These are phyloP conservation scores for Drosophila niveifrons DNA, from an alignment of 2,888 invertebrate species.

Conservation along the genomic window DNA sequence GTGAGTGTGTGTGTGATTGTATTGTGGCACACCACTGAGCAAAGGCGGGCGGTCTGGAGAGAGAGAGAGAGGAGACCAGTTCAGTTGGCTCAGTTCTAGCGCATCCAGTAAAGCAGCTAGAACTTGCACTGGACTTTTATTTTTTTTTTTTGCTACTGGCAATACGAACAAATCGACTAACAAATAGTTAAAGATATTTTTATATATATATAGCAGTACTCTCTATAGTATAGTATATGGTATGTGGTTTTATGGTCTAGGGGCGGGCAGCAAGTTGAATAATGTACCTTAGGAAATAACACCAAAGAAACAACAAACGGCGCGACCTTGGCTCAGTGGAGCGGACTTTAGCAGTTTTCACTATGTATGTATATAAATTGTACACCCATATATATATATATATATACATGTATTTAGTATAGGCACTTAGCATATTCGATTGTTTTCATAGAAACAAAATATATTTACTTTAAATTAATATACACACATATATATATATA, in stretches of 20 bases:
- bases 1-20: constrained; percentile 13
- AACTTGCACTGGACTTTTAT: constrained; percentile 19
- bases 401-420: constrained; percentile 58
- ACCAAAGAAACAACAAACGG: constrained; percentile 25
- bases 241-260: constrained; percentile 26
- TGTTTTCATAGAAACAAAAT: constrained; percentile 75
- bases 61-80: constrained; percentile 26
- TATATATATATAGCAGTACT: constrained; percentile 3
- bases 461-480: constrained; percentile 47
- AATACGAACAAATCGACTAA: constrained; percentile 20
- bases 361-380: constrained; percentile 46
- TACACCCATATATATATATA: constrained; percentile 30
- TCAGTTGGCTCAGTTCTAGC: constrained; percentile 33
- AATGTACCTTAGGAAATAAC: constrained; percentile 26
- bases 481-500: constrained; percentile 44
- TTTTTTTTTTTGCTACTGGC: neutral
- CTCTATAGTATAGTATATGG: constrained; percentile 12
- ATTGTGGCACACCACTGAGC: constrained; percentile 49
- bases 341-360: constrained; percentile 40
- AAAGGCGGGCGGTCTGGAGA: constrained; percentile 21
- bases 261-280: constrained; percentile 28
- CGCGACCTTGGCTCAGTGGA: constrained; percentile 59
- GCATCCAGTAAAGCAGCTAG: constrained; percentile 18
- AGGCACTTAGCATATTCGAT: constrained; percentile 79
- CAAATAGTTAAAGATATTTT: constrained; percentile 24